phyloP scores from a whole-genome alignment of 1,140 invertebrate species.

The Bombus waltoni region DNA sequence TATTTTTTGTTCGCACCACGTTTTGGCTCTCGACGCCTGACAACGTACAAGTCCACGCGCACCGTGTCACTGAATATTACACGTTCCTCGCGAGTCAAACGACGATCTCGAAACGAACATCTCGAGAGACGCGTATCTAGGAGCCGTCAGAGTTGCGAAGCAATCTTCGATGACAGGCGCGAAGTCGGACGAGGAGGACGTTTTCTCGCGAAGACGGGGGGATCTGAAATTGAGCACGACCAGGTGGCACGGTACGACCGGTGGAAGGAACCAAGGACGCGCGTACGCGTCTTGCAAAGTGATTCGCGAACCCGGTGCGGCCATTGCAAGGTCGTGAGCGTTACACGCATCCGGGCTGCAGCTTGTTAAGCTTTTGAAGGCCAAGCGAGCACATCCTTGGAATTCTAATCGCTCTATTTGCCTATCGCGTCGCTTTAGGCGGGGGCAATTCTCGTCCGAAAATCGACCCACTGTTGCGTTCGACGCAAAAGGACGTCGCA shows the following conservation, averaged over 20 bases:
- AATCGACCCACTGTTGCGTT: not conserved
- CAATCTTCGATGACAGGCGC: not conserved
- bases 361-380: slow-evolving; percentile 44
- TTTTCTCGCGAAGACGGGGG: not conserved
- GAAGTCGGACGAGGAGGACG: not conserved
- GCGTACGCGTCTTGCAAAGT: slow-evolving; percentile 47
- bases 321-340: slow-evolving; percentile 23
- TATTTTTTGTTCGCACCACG: too few species aligned
- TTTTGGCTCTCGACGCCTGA: too few species aligned
- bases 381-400: slow-evolving; percentile 43
- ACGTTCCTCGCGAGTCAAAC: too few species aligned
- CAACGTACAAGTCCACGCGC: too few species aligned
- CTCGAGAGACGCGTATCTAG: too few species aligned
- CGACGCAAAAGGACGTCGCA: not conserved
- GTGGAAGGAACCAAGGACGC: not conserved
- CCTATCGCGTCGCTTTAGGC: slow-evolving; percentile 18
- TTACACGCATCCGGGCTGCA: slow-evolving; percentile 51
- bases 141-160: too few species aligned
- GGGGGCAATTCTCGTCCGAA: not conserved
- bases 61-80: too few species aligned
- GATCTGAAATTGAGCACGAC: not conserved
- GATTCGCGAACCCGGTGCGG: slow-evolving; percentile 38
- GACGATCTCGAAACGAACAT: too few species aligned
- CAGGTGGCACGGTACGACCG: not conserved
- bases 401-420: slow-evolving; percentile 50